Base-by-base conservation (phyloP, 2,888 invertebrate species). In the Agriopis leucophaearia region DNA sequence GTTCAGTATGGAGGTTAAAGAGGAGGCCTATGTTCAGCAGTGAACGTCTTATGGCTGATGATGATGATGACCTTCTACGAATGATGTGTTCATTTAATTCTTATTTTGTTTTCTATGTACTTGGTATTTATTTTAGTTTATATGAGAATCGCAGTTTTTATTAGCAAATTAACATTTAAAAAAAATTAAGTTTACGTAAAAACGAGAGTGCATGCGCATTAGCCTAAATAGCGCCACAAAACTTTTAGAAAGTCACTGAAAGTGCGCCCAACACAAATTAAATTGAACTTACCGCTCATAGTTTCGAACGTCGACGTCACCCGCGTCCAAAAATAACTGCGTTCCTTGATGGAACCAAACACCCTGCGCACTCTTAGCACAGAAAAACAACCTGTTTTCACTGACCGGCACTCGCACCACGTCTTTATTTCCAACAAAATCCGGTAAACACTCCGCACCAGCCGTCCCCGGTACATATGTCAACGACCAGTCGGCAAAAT, bases 271-370 rank as follows among this genome's bases (percentile, higher is more conserved):
- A 62, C 40, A 69, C 27, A 64, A 70, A 42, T 57, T 44, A 68
- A 71, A 69, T 50, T 27, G 47, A 42, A 88, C 90, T 88, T 67
- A 92, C 90, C 79, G 78, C 69, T 80, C 78, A 56, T 73, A 75
- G 58, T 71, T 70, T 70, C 78, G 76, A 65, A 74, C 71, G 80
- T 68, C 92, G 92, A 92, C 92, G 92, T 93, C 92, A 92, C 78
- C 81, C n/a, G 81, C 78, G 71, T 87, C 90, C 89, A 92, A 89
- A 89, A 84, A 91, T 85, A 92, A 81, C 71, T 78, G 78, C n/a
- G 76, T 84, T 73, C 91, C 91, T 81, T 89, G 89, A 73, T 90
- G 89, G 64, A 83, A 80, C 92, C 92, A 93, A 56, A 73, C 81
- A 69, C 87, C 87, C 73, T 84, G 80, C n/a, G 68, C 75, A 68